Evolutionary conservation across 2,797 vertebrate genomes (phyloP).

Genomic region (Macropus fuliginosus): DNA sequence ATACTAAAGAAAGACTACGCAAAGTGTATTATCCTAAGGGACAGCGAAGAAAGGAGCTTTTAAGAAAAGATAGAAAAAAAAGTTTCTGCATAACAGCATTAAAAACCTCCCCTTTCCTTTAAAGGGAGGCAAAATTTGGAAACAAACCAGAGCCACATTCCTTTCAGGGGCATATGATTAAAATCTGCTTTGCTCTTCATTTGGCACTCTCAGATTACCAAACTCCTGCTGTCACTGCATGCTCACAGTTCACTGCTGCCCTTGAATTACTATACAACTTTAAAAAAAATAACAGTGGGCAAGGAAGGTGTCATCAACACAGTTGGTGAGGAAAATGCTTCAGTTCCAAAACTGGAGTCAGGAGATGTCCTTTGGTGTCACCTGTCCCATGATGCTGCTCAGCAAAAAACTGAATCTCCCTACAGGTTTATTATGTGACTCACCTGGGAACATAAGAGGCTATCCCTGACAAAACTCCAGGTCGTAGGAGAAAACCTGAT

Average conservation of each 20-base stretch:
- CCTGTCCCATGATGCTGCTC: background rate
- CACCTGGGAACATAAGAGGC: constrained; percentile 25
- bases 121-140: constrained; percentile 63
- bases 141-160: constrained; percentile 66
- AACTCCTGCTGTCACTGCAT: constrained; percentile 65
- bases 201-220: constrained; percentile 70
- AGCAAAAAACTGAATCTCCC: constrained; percentile 54
- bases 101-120: constrained; percentile 56
- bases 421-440: constrained; percentile 10
- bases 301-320: constrained; percentile 51
- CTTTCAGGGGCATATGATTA: constrained; percentile 68
- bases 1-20: constrained; percentile 37
- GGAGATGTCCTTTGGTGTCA: constrained; percentile 42
- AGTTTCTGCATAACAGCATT: constrained; percentile 52
- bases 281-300: constrained; percentile 55
- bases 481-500: constrained; percentile 35
- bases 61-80: constrained; percentile 33
- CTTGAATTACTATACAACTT: constrained; percentile 61
- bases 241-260: constrained; percentile 50
- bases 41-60: constrained; percentile 42
- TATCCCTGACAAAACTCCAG: constrained; percentile 54
- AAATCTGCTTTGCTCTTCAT: constrained; percentile 79
- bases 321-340: constrained; percentile 25
- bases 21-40: background rate
- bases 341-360: constrained; percentile 17